Evolutionary conservation across 2,113 vertebrate species (phyloP), one percentile per base, ranked within the genome.

Genomic region (Microtus richardsoni): DNA sequence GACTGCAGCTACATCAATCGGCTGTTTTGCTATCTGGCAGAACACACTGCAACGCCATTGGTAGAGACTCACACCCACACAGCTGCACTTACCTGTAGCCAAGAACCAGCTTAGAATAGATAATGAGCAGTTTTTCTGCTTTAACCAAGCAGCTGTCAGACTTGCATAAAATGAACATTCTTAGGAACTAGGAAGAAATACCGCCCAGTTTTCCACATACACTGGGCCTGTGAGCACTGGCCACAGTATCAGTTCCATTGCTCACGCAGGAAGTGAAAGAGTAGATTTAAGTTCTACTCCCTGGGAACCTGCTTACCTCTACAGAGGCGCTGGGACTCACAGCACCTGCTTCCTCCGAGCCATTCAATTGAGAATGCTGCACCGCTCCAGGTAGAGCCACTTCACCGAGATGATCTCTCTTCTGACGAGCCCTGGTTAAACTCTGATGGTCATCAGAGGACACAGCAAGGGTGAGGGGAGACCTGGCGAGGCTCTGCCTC

Each of bases 291-390:
- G 5, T 66, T 78, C 78, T 84, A 49, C 13, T 96, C 73, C 62
- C 66, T 95, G 85, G 58, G 77, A 39, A 28, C 19, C 44, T 58
- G 83, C 98, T 98, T 82, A 99, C 98, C 98, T 96, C 96, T 71
- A 85, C 2, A 39, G 96, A 91, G 88, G 33, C 91, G 83, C 19
- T 95, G 74, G 73, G 0, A 0, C 82, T 88, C 0, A 78, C 89
- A 71, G 94, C 93, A 41, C 88, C 94, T 3, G 74, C 91, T 41
- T 95, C 95, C 54, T 85, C 89, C 22, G 97, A 97, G 92, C 78
- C 74, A 78, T 95, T 97, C 77, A 70, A 71, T 88, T 89, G 44
- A 83, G 96, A 79, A 78, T 83, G 88, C 49, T 75, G 89, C 93
- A 93, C 70, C 64, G 49, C 92, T 91, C 36, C 3, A 44, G 78